Evolutionary conservation across 2,113 vertebrate species (phyloP).

Genomic region (Pangasianodon gigas): DNA sequence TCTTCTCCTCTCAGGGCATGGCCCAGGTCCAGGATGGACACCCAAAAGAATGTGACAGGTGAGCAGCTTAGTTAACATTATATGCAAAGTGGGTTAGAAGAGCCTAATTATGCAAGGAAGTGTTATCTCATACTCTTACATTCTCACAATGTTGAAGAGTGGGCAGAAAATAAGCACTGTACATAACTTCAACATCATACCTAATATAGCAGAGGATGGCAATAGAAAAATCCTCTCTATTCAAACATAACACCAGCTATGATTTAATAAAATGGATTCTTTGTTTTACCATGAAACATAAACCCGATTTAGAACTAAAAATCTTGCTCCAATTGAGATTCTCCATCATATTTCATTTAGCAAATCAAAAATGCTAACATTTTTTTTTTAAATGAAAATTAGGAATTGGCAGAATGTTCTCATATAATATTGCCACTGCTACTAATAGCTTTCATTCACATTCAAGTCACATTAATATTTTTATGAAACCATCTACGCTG

Average conservation of each 20-base stretch:
- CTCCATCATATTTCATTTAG: neutral
- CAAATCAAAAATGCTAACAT: neutral
- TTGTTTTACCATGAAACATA: no score
- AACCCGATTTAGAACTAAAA: neutral
- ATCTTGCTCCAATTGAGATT: neutral
- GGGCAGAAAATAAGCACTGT: neutral
- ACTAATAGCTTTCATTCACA: slow-evolving; percentile 5
- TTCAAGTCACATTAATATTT: neutral
- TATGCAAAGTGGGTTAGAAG: slow-evolving; percentile 11
- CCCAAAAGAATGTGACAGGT: slow-evolving; percentile 76
- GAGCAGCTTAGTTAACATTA: neutral
- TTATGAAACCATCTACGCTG: neutral
- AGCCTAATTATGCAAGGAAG: neutral
- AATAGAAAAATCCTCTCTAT: neutral
- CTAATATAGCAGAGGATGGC: slow-evolving; percentile 10
- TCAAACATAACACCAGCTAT: neutral
- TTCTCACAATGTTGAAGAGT: slow-evolving; percentile 12
- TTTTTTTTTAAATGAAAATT: neutral
- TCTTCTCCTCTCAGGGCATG: slow-evolving; percentile 79
- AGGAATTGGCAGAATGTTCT: neutral
- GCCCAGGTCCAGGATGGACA: slow-evolving; percentile 82
- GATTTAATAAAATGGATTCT: neutral
- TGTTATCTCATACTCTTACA: neutral
- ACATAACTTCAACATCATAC: neutral
- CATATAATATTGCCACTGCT: neutral